These are phyloP conservation scores for Psophia crepitans DNA, from an alignment of 2,113 vertebrate species.

Conservation along the genomic window DNA sequence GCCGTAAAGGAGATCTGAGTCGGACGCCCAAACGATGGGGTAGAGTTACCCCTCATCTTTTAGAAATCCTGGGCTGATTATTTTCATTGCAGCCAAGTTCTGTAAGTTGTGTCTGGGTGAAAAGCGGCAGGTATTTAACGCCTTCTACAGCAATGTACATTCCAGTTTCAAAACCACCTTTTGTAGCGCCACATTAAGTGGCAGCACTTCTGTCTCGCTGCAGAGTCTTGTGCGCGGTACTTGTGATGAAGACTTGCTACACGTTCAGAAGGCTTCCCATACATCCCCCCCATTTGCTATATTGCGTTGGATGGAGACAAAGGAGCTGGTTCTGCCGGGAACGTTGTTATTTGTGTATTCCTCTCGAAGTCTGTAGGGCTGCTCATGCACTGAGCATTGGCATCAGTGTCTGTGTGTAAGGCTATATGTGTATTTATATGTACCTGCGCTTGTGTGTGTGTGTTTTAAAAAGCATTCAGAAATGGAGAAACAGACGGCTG, in stretches of 20 bases:
- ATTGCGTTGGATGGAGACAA: background rate
- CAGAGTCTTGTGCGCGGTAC: fast-evolving
- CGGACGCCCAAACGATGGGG: fast-evolving
- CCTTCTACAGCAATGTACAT: background rate
- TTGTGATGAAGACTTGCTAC: background rate
- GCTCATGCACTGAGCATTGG: background rate
- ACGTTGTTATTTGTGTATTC: background rate
- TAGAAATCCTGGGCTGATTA: background rate
- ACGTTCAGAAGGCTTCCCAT: background rate
- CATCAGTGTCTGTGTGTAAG: background rate
- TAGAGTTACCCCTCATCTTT: background rate
- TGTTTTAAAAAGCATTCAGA: background rate
- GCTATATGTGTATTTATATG: background rate
- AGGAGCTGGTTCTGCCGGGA: background rate
- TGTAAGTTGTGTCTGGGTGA: background rate
- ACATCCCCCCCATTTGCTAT: background rate
- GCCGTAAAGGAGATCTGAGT: fast-evolving
- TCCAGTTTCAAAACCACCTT: background rate
- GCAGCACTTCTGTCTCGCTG: background rate
- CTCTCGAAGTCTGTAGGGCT: background rate
- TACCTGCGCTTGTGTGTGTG: fast-evolving
- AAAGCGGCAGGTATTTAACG: background rate
- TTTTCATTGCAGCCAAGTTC: background rate
- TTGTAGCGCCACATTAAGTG: background rate
- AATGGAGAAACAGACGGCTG: background rate